Evolutionary conservation across 2,113 vertebrate genomes (phyloP), one percentile per base, ranked within the genome.

Genomic region (Cavia porcellus): DNA sequence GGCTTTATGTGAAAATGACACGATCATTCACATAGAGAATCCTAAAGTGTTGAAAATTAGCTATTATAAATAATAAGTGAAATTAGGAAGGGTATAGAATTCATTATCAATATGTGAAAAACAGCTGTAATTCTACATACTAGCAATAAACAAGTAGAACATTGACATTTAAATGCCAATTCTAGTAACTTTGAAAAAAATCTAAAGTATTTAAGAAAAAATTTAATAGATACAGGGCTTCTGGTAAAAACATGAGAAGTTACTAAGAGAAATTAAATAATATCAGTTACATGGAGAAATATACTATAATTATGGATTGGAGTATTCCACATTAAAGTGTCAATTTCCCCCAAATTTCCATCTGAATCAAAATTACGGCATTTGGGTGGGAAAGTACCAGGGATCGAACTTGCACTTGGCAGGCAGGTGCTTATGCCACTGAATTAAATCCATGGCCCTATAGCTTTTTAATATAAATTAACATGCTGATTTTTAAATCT

Each of bases 401-500:
- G 9, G 50, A 52, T 52, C 9, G 9, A 52, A 52, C 50, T 52
- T 52, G 50, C 50, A 52, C 9, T 52, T 52, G 50, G 9, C 50
- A 52, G 50, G 9, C 5, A 52, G 50, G 50, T 10, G 9, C 50
- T 52, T 52, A 52, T 52, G 50, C 50, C 9, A 52, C 50, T 52
- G 50, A 52, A 10, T 52, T 52, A 52, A 52, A 52, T 52, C 5
- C 9, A 7, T 10, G 50, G 9, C 50, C 50, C 50, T 52, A 52
- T 11, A 86, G 47, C 94, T 85, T 79, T 89, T 66, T 61, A 3
- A 28, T 38, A 93, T 7, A 79, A 70, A 86, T 10, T 74, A 50
- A 88, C 50, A 81, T 77, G 57, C 19, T 50, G 15, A 91, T 74
- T 88, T 70, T 89, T 75, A 95, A 97, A 86, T 89, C 86, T 88